Conservation (phyloP, 2,888 invertebrate genomes). For the Drosophila formosana region DNA sequence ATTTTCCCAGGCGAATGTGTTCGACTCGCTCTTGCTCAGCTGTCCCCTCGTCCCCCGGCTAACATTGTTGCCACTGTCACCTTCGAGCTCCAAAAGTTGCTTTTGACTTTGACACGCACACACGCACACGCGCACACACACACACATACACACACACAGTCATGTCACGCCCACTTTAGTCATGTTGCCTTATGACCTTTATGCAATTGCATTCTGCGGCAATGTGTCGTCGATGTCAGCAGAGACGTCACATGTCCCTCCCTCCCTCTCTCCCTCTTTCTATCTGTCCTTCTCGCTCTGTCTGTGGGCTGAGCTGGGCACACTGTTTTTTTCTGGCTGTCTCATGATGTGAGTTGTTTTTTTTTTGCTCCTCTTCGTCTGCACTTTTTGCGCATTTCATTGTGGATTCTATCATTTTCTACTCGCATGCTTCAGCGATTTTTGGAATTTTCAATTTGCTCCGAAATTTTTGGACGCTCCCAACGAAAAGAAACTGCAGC, state of each 20-base stretch:
- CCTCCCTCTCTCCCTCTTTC: not conserved
- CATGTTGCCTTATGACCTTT: slow-evolving; percentile 73
- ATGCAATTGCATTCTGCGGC: slow-evolving; percentile 73
- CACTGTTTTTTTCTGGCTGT: slow-evolving; percentile 27
- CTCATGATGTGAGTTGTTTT: slow-evolving; percentile 36
- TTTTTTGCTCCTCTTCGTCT: slow-evolving; percentile 6
- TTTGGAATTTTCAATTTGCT: slow-evolving; percentile 80
- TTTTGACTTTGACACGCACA: slow-evolving; percentile 75
- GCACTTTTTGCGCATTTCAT: slow-evolving; percentile 72
- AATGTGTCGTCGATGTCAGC: slow-evolving; percentile 65
- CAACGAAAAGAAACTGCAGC: slow-evolving; percentile 34
- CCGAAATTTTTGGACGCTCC: slow-evolving; percentile 69
- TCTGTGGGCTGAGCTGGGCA: too few species aligned
- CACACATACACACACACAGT: not conserved
- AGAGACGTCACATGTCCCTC: slow-evolving; percentile 19
- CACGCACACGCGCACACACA: slow-evolving; percentile 51
- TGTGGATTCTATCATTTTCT: slow-evolving; percentile 80
- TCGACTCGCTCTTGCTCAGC: slow-evolving; percentile 5
- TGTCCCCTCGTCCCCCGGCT: not conserved
- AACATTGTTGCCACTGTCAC: slow-evolving; percentile 8
- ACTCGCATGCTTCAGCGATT: slow-evolving; percentile 77
- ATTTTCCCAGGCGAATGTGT: slow-evolving; percentile 75
- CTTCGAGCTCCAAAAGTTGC: slow-evolving; percentile 59
- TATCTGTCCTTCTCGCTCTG: not conserved
- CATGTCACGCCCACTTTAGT: slow-evolving; percentile 36